Evolutionary conservation across 1,140 invertebrate species (phyloP), one percentile per base, ranked within the genome.

Genomic region (Orius laevigatus): DNA sequence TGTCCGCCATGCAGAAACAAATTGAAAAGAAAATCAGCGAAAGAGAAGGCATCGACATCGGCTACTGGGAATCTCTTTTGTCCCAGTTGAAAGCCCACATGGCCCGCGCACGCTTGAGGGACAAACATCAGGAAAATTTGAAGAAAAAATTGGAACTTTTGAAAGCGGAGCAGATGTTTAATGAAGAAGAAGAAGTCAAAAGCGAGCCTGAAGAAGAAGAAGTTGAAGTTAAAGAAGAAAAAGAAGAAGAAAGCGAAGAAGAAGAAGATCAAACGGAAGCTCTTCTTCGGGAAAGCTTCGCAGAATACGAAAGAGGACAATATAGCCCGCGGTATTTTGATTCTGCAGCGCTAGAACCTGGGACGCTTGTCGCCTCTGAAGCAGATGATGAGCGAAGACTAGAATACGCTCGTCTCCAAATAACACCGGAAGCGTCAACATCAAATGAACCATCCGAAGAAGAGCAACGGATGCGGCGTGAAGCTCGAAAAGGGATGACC

Each of bases 11-110:
- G 50, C 82, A 95, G 60, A 65, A 70, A 11, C 78, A 86, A 62
- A 97, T 99, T 56, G 84, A 91, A 64, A 69, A 71, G 6, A 98
- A 98, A 70, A 85, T 95, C 31, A 71, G 68, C 54, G 76, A 77
- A 0, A 76, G 84, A 46, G 88, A 92, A 62, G 92, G 91, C 32
- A 79, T 96, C 36, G 94, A 99, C 69, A 84, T 97, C 52, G 87
- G 85, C 42, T 98, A 96, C 66, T 98, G 93, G 92, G 93, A 98
- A 68, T 88, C 84, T 40, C 65, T 98, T 39, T 69, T 95, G 6
- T 87, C 85, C 34, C 84, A 95, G 63, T 68, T 98, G 2, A 93
- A 90, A 75, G 92, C 92, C 4, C 88, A 96, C 64, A 93, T 94
- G 77, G 91, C 95, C 0, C 74, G 89, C 55, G 89, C 90, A 3